Evolutionary conservation across 2,797 vertebrate species (phyloP).

Genomic region (Acanthurus lineatus): DNA sequence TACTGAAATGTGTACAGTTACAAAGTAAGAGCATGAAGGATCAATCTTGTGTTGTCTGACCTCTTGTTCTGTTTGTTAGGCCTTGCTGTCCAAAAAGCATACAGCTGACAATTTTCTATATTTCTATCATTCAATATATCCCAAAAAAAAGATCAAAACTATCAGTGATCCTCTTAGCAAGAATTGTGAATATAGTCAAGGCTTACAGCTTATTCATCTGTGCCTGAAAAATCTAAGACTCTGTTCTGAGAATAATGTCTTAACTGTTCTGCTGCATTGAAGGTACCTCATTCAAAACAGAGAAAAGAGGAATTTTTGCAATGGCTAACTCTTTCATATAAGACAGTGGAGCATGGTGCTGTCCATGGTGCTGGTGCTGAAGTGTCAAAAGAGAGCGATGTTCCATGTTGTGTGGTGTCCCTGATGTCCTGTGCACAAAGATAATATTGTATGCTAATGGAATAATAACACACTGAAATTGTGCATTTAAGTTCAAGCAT

Average conservation of each 20-base stretch:
- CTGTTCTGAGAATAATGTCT: neutral
- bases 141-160: constrained; percentile 13
- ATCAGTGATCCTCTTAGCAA: neutral
- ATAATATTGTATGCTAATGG: neutral
- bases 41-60: constrained; percentile 3
- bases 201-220: neutral
- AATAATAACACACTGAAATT: neutral
- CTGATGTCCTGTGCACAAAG: neutral
- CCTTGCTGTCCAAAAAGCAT: constrained; percentile 1
- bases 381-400: neutral
- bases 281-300: neutral
- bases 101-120: constrained; percentile 14
- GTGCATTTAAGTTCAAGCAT: no score
- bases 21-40: constrained; percentile 16
- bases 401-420: neutral
- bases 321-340: neutral
- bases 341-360: neutral
- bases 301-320: neutral
- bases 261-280: neutral
- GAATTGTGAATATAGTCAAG: neutral
- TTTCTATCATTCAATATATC: constrained; percentile 22
- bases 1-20: constrained; percentile 38
- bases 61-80: constrained; percentile 1
- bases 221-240: neutral
- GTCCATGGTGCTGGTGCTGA: neutral